These are phyloP conservation scores for Takifugu bimaculatus DNA, from an alignment of 2,113 vertebrate species.

Conservation along the genomic window DNA sequence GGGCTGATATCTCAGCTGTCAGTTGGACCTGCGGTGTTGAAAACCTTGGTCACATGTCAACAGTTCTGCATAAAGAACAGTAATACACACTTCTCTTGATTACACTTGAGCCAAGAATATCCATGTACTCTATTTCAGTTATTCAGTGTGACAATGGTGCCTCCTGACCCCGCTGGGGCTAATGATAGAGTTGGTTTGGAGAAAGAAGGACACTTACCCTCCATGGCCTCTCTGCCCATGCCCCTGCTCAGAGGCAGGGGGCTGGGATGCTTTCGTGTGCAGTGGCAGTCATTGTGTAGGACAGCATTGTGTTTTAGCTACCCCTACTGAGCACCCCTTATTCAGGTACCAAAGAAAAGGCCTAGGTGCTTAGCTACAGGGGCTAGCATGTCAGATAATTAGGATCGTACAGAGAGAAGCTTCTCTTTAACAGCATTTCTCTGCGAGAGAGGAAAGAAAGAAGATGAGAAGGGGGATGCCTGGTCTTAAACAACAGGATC, in stretches of 20 bases:
- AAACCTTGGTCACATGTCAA: slow-evolving; percentile 63
- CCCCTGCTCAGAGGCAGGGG: slow-evolving; percentile 55
- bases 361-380: slow-evolving; percentile 75
- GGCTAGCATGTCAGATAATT: slow-evolving; percentile 74
- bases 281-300: slow-evolving; percentile 64
- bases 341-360: slow-evolving; percentile 72
- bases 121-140: slow-evolving; percentile 74
- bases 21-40: slow-evolving; percentile 63
- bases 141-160: slow-evolving; percentile 73
- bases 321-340: slow-evolving; percentile 72
- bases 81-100: slow-evolving; percentile 67
- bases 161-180: slow-evolving; percentile 75
- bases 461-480: slow-evolving; percentile 58
- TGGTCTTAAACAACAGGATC: slow-evolving; percentile 81
- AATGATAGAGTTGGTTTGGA: slow-evolving; percentile 72
- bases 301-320: slow-evolving; percentile 69
- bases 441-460: slow-evolving; percentile 60
- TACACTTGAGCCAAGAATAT: slow-evolving; percentile 69
- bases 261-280: slow-evolving; percentile 58
- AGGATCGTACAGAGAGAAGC: slow-evolving; percentile 69
- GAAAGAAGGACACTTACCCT: slow-evolving; percentile 70
- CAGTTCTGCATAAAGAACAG: slow-evolving; percentile 62
- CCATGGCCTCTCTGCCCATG: slow-evolving; percentile 63
- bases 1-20: slow-evolving; percentile 62
- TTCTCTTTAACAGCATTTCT: slow-evolving; percentile 64